These are phyloP conservation scores for Ophioderma brevispina DNA, from an alignment of 35 echinoderm and acorn worm species.

Conservation along the genomic window DNA sequence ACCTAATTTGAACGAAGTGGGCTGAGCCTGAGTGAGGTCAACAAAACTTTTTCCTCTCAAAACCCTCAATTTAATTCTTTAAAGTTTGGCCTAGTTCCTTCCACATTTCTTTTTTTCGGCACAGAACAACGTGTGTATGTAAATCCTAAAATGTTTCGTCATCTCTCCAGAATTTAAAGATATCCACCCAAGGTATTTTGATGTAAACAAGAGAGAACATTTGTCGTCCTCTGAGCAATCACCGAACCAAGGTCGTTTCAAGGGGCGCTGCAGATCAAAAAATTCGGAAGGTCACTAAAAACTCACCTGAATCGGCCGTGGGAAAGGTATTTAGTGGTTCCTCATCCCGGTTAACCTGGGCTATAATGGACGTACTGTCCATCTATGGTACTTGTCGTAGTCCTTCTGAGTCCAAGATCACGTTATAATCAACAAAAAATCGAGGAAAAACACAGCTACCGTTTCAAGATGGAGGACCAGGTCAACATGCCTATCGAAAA, in stretches of 20 bases:
- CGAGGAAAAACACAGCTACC: constrained; percentile 13
- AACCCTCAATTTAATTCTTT: no score
- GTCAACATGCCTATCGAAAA: constrained; percentile 39
- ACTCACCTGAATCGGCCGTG: constrained; percentile 94
- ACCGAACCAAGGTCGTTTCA: not conserved
- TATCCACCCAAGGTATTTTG: not conserved
- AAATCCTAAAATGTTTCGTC: no score
- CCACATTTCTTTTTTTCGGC: no score
- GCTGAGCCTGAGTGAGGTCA: no score
- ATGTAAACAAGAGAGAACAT: not conserved
- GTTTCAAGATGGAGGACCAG: constrained; percentile 45
- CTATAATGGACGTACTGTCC: constrained; percentile 99
- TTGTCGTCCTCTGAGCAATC: not conserved
- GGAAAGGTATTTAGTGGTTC: constrained; percentile 97
- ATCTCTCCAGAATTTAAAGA: no score
- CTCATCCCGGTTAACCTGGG: constrained; percentile 99
- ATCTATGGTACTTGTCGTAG: constrained; percentile 75
- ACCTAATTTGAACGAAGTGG: no score
- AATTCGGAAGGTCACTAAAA: constrained; percentile 30
- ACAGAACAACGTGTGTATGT: no score
- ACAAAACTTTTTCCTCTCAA: no score
- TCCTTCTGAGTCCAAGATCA: not conserved
- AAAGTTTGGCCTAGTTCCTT: no score
- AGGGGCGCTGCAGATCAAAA: not conserved
- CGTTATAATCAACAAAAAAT: constrained; percentile 24